Conservation (phyloP, 2,113 vertebrate genomes). For the Eonycteris spelaea region DNA sequence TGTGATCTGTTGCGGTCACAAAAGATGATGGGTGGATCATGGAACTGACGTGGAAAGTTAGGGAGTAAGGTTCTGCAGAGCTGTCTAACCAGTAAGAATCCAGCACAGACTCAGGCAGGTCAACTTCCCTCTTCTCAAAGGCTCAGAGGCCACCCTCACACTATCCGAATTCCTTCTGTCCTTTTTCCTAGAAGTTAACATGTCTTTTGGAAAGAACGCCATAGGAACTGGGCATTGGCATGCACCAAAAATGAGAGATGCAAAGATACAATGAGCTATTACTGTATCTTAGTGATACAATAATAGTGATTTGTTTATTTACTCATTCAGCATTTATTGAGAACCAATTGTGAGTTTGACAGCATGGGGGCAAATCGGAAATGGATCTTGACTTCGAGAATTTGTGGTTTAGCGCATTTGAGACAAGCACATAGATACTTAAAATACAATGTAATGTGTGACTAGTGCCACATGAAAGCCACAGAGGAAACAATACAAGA, state of each 20-base stretch:
- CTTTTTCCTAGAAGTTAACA: not conserved
- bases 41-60: fast-evolving
- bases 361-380: not conserved
- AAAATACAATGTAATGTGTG: not conserved
- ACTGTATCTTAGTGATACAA: no score
- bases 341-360: not conserved
- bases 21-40: fast-evolving
- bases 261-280: not conserved
- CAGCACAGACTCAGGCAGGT: fast-evolving
- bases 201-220: not conserved
- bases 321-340: not conserved
- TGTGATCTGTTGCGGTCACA: not conserved
- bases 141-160: not conserved
- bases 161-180: not conserved
- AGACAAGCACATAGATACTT: not conserved
- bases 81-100: not conserved
- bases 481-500: not conserved
- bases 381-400: not conserved
- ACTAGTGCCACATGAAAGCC: not conserved
- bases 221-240: not conserved
- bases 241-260: not conserved
- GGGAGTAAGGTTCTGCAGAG: not conserved
- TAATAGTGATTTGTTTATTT: not conserved
- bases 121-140: not conserved
- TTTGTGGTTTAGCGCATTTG: not conserved